Percentiles rank a stretch among this genome's conserved stretches.
Evolutionary conservation across 2,888 invertebrate genomes (phyloP).

Genomic region (Actias luna): DNA sequence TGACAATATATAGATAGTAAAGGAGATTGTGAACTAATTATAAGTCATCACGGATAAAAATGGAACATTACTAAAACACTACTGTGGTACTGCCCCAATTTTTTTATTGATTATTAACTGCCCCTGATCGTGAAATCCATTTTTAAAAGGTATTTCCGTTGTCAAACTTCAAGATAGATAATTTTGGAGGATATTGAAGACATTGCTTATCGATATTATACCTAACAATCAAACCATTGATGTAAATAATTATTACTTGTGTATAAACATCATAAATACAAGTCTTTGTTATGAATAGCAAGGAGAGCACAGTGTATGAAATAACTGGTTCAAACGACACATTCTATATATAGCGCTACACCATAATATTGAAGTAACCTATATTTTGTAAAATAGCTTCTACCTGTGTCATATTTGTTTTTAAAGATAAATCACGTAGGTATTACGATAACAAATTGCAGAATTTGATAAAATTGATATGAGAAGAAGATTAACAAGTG

Average conservation of each 20-base stretch:
- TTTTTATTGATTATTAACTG: too few relatives aligned
- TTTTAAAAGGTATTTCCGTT: too few relatives aligned
- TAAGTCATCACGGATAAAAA: too few relatives aligned
- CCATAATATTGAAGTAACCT: not conserved
- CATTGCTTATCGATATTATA: not conserved
- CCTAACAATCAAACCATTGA: not conserved
- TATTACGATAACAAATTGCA: not conserved
- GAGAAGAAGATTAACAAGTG: not conserved
- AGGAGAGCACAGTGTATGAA: not conserved
- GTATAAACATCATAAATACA: not conserved
- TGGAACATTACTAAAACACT: too few relatives aligned
- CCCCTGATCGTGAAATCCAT: too few relatives aligned
- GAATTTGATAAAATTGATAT: not conserved
- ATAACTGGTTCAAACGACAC: not conserved
- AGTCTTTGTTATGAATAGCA: conserved; percentile 1
- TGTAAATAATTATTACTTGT: not conserved
- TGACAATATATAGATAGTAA: too few relatives aligned
- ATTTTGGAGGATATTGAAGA: not conserved
- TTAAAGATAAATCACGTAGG: not conserved
- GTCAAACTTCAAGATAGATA: not conserved
- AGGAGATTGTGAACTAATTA: too few relatives aligned
- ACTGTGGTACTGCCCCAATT: too few relatives aligned
- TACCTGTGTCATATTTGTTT: not conserved
- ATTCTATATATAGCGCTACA: not conserved
- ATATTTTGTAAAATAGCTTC: not conserved